Evolutionary conservation across 2,888 invertebrate genomes (phyloP).

Genomic region (Yponomeuta plumbellus): DNA sequence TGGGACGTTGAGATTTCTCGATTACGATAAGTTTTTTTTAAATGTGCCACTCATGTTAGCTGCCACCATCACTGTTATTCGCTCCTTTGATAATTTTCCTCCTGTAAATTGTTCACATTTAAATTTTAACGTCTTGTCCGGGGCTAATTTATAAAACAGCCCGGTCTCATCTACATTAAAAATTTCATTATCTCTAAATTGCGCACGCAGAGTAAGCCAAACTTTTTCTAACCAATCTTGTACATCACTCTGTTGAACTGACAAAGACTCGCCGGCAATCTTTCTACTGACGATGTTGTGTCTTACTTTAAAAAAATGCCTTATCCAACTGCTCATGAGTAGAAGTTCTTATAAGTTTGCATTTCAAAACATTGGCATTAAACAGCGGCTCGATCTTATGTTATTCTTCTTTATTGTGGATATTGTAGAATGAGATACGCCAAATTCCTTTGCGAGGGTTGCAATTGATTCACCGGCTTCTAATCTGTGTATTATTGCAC

Average conservation of each 20-base stretch:
- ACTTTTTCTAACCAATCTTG: conserved; percentile 28
- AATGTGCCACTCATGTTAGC: conserved; percentile 34
- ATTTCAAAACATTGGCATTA: conserved; percentile 31
- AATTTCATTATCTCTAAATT: conserved; percentile 29
- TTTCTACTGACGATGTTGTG: conserved; percentile 16
- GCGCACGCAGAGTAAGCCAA: conserved; percentile 27
- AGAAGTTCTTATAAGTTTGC: conserved; percentile 15
- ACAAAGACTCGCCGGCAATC: conserved; percentile 17
- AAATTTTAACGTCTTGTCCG: conserved; percentile 31
- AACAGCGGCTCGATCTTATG: conserved; percentile 28
- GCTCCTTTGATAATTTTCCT: conserved; percentile 31
- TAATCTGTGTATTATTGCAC: conserved; percentile 28
- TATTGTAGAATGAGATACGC: conserved; percentile 31
- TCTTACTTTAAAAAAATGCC: conserved; percentile 21
- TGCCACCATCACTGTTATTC: conserved; percentile 34
- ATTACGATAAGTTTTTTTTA: conserved; percentile 37
- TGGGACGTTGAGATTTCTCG: conserved; percentile 35
- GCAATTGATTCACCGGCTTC: conserved; percentile 30
- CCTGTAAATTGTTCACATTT: conserved; percentile 32
- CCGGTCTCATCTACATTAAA: conserved; percentile 34
- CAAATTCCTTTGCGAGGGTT: conserved; percentile 30
- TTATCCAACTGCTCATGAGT: conserved; percentile 12
- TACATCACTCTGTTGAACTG: not conserved
- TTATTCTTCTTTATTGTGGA: conserved; percentile 31
- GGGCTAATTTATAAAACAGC: conserved; percentile 33